phyloP scores from a whole-genome alignment of 2,797 vertebrate species.

The Podargus strigoides region DNA sequence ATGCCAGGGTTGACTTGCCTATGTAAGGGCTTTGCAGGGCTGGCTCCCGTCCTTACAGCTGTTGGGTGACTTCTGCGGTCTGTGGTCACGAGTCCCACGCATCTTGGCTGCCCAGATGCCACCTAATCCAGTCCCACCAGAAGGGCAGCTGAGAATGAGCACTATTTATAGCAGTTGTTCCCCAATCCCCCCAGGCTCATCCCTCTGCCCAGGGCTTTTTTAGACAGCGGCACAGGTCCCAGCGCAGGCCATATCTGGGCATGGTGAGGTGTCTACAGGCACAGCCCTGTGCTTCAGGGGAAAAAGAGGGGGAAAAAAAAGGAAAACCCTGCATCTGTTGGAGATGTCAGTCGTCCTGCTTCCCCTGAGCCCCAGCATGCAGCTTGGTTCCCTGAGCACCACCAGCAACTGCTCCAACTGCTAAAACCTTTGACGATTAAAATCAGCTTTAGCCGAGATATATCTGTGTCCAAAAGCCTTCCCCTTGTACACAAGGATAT shows the following conservation, averaged over 20 bases:
- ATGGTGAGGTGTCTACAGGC: neutral
- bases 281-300: neutral
- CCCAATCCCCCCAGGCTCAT: conserved; percentile 4
- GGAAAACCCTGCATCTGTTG: conserved; percentile 37
- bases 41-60: conserved; percentile 65
- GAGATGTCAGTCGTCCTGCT: conserved; percentile 16
- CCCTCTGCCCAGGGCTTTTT: conserved; percentile 45
- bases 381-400: neutral
- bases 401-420: neutral
- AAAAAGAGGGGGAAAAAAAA: neutral
- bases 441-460: neutral
- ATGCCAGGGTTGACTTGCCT: conserved; percentile 63
- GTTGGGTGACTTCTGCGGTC: conserved; percentile 26
- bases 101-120: conserved; percentile 68
- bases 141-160: conserved; percentile 78
- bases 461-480: neutral
- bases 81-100: conserved; percentile 61
- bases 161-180: conserved; percentile 71
- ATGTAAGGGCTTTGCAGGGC: conserved; percentile 50
- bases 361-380: neutral
- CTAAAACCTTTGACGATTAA: neutral
- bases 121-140: conserved; percentile 60
- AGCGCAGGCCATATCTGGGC: conserved; percentile 74
- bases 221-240: conserved; percentile 51
- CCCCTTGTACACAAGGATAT: neutral